These are phyloP conservation scores for Tetranychus piercei DNA, from an alignment of 2,888 invertebrate genomes.

Conservation along the genomic window DNA sequence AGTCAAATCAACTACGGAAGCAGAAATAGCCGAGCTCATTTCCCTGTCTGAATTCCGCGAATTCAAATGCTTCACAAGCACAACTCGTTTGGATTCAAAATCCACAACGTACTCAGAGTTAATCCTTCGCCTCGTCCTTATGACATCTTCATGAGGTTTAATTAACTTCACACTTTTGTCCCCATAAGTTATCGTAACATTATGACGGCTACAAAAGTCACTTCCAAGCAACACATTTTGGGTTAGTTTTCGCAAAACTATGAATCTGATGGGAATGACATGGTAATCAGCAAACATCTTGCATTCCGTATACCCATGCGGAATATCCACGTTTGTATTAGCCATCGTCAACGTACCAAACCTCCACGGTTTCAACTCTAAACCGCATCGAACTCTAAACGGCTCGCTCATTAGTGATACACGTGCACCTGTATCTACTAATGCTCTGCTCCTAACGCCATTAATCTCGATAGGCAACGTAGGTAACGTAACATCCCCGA, in stretches of 20 bases:
- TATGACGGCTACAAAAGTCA: neutral
- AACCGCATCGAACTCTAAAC: too few relatives aligned
- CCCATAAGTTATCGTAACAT: neutral
- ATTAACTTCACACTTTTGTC: neutral
- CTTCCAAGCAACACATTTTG: neutral
- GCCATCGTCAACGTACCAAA: neutral
- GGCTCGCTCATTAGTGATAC: too few relatives aligned
- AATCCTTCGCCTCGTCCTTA: too few relatives aligned
- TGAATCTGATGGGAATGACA: neutral
- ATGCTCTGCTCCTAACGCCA: too few relatives aligned
- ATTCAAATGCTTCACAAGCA: too few relatives aligned
- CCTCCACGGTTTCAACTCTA: too few relatives aligned
- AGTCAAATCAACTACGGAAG: neutral
- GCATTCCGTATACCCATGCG: neutral
- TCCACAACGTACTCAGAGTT: too few relatives aligned
- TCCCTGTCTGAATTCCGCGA: neutral
- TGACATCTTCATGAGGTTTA: neutral
- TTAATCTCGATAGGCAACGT: too few relatives aligned
- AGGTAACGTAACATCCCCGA: too few relatives aligned
- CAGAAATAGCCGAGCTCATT: neutral
- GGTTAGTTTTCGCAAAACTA: neutral
- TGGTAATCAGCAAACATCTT: neutral
- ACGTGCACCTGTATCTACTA: too few relatives aligned
- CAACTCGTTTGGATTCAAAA: too few relatives aligned
- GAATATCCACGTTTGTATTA: too few relatives aligned